phyloP scores from a whole-genome alignment of 2,113 vertebrate species.

The Vulpes ferrilata region DNA sequence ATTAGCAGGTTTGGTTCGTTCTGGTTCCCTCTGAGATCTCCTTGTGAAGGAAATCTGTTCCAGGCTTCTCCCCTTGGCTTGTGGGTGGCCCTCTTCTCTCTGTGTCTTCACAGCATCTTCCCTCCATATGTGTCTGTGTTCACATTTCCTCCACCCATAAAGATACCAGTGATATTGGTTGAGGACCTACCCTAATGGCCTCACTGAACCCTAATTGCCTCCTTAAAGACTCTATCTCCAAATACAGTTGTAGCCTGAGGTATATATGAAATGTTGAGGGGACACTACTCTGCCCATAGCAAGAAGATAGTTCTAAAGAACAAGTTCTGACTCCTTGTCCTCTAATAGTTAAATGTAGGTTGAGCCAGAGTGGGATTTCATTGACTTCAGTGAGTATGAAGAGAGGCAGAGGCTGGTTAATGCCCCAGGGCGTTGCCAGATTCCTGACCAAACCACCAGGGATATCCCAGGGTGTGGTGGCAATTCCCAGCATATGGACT shows the following conservation, averaged over 20 bases:
- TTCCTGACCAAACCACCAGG: background rate
- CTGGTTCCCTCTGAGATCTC: background rate
- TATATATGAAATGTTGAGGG: background rate
- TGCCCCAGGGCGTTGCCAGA: background rate
- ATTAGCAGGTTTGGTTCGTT: no score
- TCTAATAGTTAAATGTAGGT: slow-evolving; percentile 48
- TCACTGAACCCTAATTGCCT: background rate
- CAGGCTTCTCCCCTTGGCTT: background rate
- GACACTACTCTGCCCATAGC: background rate
- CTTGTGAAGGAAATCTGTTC: background rate
- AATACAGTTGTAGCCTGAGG: background rate
- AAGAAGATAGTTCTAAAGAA: slow-evolving; percentile 35
- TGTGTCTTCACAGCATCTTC: background rate
- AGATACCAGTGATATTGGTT: background rate
- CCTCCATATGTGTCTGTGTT: background rate
- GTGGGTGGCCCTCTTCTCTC: background rate
- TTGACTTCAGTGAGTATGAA: background rate
- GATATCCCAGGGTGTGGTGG: background rate
- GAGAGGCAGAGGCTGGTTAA: background rate
- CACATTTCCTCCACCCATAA: background rate
- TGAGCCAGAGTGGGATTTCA: background rate
- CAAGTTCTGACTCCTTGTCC: slow-evolving; percentile 59
- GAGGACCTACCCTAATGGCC: background rate
- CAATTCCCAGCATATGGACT: background rate
- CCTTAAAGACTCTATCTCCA: background rate